Conservation (phyloP, 1,140 invertebrate genomes). For the Drosophila bocqueti region DNA sequence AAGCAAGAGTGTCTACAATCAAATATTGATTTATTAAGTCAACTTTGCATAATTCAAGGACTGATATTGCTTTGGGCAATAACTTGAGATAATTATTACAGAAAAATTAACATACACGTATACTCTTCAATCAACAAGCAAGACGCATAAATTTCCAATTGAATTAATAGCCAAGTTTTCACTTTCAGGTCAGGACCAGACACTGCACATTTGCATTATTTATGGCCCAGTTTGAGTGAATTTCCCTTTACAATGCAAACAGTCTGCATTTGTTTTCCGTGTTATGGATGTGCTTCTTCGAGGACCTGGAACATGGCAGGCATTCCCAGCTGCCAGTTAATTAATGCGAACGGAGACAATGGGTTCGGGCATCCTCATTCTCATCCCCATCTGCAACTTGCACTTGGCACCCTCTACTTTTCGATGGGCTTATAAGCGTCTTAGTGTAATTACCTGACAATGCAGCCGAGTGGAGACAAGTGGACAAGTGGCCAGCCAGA, state of each 20-base stretch:
- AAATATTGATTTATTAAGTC: neutral
- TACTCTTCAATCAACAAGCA: constrained; percentile 16
- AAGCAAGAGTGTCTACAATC: neutral
- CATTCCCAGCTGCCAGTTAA: constrained; percentile 56
- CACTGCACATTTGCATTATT: constrained; percentile 32
- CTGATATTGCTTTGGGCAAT: neutral
- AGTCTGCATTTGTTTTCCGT: constrained; percentile 17
- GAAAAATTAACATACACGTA: neutral
- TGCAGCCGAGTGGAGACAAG: constrained; percentile 61
- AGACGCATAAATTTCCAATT: constrained; percentile 9
- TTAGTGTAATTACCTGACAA: constrained; percentile 82
- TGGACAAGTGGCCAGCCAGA: constrained; percentile 18
- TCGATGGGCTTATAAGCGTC: constrained; percentile 76
- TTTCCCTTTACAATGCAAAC: constrained; percentile 30
- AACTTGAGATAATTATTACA: neutral
- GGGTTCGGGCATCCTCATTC: neutral
- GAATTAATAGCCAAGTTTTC: constrained; percentile 26
- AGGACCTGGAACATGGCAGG: constrained; percentile 22
- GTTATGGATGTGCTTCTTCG: constrained; percentile 10
- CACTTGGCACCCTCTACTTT: constrained; percentile 63
- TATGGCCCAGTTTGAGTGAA: constrained; percentile 25
- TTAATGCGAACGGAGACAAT: constrained; percentile 46
- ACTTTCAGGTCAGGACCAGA: constrained; percentile 28
- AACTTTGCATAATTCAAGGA: neutral
- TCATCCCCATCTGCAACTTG: constrained; percentile 22